phyloP scores from a whole-genome alignment of 2,888 invertebrate species.

The Cheilosia scutellata region DNA sequence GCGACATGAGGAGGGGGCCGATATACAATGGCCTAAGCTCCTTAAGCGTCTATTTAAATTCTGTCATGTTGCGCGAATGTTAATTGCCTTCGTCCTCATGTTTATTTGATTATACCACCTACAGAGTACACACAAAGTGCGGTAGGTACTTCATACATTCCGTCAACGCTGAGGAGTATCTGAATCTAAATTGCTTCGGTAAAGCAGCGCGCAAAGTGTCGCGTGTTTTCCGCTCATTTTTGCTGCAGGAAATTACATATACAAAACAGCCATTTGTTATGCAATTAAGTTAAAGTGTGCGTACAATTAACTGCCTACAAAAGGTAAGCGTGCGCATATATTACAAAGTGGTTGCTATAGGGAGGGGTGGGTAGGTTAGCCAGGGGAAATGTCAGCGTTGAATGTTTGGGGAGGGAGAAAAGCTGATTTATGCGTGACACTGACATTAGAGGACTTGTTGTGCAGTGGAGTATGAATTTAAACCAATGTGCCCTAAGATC shows the following conservation, averaged over 20 bases:
- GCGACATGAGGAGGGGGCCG: not conserved
- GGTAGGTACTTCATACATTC: slow-evolving; percentile 3
- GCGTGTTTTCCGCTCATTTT: slow-evolving; percentile 24
- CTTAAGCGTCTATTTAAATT: slow-evolving; percentile 66
- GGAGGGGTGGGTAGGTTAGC: too few species aligned
- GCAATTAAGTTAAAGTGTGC: slow-evolving; percentile 65
- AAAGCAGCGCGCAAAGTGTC: slow-evolving; percentile 9
- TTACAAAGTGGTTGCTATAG: not conserved
- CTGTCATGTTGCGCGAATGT: slow-evolving; percentile 28
- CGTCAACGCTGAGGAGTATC: slow-evolving; percentile 33
- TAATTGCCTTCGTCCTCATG: slow-evolving; percentile 20
- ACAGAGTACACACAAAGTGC: slow-evolving; percentile 13
- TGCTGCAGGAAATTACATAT: slow-evolving; percentile 41
- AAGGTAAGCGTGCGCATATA: slow-evolving; percentile 1
- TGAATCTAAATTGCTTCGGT: slow-evolving; percentile 38
- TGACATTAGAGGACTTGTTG: too few species aligned
- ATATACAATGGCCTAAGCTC: slow-evolving; percentile 40
- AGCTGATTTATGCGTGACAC: not conserved
- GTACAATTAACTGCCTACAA: slow-evolving; percentile 54
- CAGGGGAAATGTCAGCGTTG: not conserved
- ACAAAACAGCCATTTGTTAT: slow-evolving; percentile 61
- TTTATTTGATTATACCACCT: slow-evolving; percentile 63
- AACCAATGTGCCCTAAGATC: too few species aligned
- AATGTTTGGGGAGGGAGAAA: not conserved
- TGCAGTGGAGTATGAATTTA: too few species aligned